A percentile compares a stretch with the other conserved stretches of the same genome.
These are phyloP conservation scores for Tympanuchus pallidicinctus DNA, from an alignment of 2,113 vertebrate genomes.

Conservation along the genomic window DNA sequence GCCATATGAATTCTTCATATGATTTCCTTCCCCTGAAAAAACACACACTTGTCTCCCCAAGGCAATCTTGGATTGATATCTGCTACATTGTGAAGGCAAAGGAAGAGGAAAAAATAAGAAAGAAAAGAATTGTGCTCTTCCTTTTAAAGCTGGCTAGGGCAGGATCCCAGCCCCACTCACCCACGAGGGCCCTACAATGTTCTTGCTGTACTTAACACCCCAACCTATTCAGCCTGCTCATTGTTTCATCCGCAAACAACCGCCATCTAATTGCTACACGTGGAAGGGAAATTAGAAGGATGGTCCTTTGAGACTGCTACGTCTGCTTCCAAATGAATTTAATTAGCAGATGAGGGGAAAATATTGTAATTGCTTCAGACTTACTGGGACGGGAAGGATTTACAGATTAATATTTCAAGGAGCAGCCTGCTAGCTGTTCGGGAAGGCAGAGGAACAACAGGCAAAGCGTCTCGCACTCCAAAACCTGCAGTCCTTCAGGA, in stretches of 20 bases:
- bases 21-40: not conserved
- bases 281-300: slow-evolving; percentile 68
- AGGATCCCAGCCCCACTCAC: not conserved
- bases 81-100: not conserved
- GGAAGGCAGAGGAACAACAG: not conserved
- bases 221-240: slow-evolving; percentile 21
- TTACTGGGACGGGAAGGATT: not conserved
- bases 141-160: not conserved
- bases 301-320: slow-evolving; percentile 31
- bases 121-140: not conserved
- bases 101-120: not conserved
- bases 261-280: slow-evolving; percentile 58
- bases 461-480: not conserved
- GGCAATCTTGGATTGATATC: not conserved
- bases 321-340: slow-evolving; percentile 65
- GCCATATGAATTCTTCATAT: not conserved
- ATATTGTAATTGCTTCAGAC: slow-evolving; percentile 30
- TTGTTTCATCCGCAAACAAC: slow-evolving; percentile 45
- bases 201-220: slow-evolving; percentile 6
- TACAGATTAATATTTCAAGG: not conserved
- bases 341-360: slow-evolving; percentile 58
- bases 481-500: fast-evolving
- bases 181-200: slow-evolving; percentile 39
- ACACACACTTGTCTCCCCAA: not conserved
- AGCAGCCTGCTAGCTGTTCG: not conserved